phyloP scores from a whole-genome alignment of 53 echinoderm and acorn worm genomes.

The Patiria pectinifera region DNA sequence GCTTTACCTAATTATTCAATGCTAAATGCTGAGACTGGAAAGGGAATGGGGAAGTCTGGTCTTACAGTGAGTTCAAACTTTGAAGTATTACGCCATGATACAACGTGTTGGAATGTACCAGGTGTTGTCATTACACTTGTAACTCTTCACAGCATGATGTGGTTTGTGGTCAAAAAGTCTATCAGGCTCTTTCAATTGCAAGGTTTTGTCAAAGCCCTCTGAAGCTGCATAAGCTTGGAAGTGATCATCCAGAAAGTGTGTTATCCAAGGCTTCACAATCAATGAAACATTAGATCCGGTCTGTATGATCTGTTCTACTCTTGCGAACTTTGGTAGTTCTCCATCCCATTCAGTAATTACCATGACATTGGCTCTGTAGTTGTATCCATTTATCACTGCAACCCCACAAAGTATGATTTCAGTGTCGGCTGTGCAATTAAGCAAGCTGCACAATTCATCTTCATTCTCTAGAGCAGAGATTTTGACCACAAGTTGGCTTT shows the following conservation, averaged over 20 bases:
- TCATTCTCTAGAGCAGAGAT: constrained; percentile 32
- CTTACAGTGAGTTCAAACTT: too few relatives aligned
- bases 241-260: constrained; percentile 13
- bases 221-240: constrained; percentile 48
- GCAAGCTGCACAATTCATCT: constrained; percentile 18
- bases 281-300: too few relatives aligned
- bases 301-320: too few relatives aligned
- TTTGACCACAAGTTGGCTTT: constrained; percentile 24
- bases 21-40: too few relatives aligned
- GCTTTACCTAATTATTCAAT: too few relatives aligned
- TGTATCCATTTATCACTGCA: constrained; percentile 48
- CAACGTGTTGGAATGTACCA: constrained; percentile 47
- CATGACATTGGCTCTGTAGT: constrained; percentile 46
- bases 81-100: constrained; percentile 25
- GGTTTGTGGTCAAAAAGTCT: constrained; percentile 44
- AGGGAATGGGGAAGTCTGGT: too few relatives aligned
- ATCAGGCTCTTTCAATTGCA: constrained; percentile 4
- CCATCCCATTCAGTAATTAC: constrained; percentile 47
- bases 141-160: constrained; percentile 44
- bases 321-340: constrained; percentile 22
- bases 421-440: constrained; percentile 22
- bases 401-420: constrained; percentile 28
- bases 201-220: background rate
- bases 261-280: constrained; percentile 46
- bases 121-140: background rate